phyloP scores from a whole-genome alignment of 2,888 invertebrate species.

The Aphidius colemani region DNA sequence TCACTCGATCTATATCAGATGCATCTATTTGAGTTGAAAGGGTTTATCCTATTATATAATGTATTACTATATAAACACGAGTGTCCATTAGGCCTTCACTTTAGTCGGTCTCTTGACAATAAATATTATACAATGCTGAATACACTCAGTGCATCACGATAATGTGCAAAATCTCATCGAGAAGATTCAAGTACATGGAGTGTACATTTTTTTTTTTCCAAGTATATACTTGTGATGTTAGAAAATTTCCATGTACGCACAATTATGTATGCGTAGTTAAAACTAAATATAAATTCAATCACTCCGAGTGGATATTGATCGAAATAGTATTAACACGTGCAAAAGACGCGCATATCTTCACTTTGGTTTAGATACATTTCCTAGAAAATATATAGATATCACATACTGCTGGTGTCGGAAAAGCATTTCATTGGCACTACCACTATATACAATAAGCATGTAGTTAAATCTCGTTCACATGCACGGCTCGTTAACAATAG shows the following conservation, averaged over 20 bases:
- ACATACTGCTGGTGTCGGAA: background rate
- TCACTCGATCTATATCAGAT: background rate
- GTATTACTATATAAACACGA: constrained; percentile 14
- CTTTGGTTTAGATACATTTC: constrained; percentile 4
- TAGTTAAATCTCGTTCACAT: constrained; percentile 27
- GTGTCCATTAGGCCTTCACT: constrained; percentile 12
- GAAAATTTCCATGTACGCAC: background rate
- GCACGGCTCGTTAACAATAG: constrained; percentile 44
- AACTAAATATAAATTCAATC: background rate
- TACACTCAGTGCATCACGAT: no score
- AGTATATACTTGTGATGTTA: background rate
- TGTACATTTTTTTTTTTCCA: background rate
- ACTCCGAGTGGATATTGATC: constrained; percentile 38
- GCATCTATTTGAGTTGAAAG: background rate
- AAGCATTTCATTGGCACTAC: background rate
- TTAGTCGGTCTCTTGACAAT: background rate
- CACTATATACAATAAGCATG: constrained; percentile 16
- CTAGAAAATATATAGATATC: constrained; percentile 1
- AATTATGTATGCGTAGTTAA: background rate
- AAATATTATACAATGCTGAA: no score
- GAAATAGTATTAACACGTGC: constrained; percentile 32
- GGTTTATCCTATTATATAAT: constrained; percentile 4
- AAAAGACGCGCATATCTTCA: constrained; percentile 17
- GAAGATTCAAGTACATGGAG: background rate
- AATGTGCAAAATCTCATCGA: no score